Conservation (phyloP, 2,113 vertebrate species). For the Cnemophilus loriae region DNA sequence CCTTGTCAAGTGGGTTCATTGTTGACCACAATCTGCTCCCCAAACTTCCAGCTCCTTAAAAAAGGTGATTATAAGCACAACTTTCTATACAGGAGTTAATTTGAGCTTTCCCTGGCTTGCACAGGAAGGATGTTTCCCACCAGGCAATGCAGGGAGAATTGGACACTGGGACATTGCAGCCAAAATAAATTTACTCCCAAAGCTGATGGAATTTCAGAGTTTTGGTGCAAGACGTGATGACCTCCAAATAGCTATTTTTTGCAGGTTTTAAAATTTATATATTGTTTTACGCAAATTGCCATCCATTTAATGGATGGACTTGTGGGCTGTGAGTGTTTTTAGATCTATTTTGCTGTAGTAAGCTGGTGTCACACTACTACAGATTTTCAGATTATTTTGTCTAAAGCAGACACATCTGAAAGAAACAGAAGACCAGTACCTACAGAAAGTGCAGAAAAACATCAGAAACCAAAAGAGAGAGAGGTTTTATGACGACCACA, state of each 20-base stretch:
- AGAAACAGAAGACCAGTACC: background rate
- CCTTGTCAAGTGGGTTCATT: fast-evolving
- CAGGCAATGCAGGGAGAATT: background rate
- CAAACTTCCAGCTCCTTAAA: background rate
- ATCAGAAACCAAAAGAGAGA: background rate
- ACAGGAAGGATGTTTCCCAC: background rate
- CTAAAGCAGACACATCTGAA: background rate
- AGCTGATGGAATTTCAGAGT: background rate
- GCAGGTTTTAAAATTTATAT: background rate
- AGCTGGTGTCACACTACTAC: background rate
- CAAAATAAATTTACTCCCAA: background rate
- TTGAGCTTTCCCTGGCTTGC: background rate
- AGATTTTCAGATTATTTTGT: background rate
- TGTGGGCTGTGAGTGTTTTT: background rate
- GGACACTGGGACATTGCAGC: background rate
- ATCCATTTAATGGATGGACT: background rate
- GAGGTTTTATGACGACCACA: background rate
- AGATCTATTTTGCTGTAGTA: background rate
- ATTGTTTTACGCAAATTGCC: background rate
- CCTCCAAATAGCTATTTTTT: background rate
- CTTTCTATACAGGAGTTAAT: background rate
- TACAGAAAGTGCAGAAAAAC: background rate
- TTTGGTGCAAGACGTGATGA: background rate
- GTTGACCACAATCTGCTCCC: background rate
- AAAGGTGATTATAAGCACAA: background rate